These are phyloP conservation scores for Lithodes maja DNA, from an alignment of 2,888 invertebrate genomes.

Conservation along the genomic window DNA sequence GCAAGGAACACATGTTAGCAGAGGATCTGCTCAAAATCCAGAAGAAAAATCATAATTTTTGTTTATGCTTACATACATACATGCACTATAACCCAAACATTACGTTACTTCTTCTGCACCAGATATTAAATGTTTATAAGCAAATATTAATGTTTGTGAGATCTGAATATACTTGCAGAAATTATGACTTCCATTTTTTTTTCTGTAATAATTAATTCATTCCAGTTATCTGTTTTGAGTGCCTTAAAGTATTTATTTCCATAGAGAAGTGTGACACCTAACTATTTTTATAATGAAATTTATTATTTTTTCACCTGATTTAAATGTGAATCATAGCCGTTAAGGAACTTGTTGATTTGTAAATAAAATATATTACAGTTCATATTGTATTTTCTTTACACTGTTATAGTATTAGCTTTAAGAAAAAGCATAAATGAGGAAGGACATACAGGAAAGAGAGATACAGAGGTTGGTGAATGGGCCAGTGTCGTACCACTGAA, in stretches of 20 bases:
- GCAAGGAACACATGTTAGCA: too few relatives aligned
- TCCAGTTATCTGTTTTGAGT: conserved; percentile 13
- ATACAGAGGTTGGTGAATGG: too few relatives aligned
- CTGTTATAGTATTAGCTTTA: too few relatives aligned
- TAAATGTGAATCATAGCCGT: neutral
- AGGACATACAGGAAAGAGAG: too few relatives aligned
- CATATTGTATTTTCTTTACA: neutral
- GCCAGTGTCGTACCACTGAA: too few relatives aligned
- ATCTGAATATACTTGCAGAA: neutral
- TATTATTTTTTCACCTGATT: conserved; percentile 12
- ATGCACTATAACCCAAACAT: too few relatives aligned
- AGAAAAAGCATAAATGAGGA: too few relatives aligned
- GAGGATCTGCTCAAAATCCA: too few relatives aligned
- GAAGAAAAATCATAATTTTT: too few relatives aligned
- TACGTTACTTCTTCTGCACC: too few relatives aligned
- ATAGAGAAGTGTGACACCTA: neutral
- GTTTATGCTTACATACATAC: too few relatives aligned
- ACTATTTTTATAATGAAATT: neutral
- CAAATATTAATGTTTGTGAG: neutral
- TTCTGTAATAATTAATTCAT: conserved; percentile 6
- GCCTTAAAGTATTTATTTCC: neutral
- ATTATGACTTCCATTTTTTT: neutral
- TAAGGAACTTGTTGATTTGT: conserved; percentile 16
- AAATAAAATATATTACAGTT: conserved; percentile 25
- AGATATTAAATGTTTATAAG: too few relatives aligned